phyloP scores from a whole-genome alignment of 2,888 invertebrate species.

The Oscheius sp. region DNA sequence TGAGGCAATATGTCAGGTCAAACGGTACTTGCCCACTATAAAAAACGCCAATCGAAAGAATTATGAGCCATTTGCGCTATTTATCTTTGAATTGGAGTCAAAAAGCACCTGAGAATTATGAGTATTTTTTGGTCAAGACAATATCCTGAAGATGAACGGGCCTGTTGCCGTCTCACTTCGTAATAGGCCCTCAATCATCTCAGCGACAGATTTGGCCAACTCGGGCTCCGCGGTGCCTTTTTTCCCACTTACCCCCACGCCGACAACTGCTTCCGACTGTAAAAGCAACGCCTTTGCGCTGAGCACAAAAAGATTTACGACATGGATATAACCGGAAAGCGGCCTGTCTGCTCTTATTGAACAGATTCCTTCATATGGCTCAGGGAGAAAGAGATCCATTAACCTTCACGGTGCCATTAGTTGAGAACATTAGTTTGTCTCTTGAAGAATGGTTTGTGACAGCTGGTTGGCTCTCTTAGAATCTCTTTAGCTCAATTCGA shows the following conservation, averaged over 20 bases:
- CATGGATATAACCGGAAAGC: conserved; percentile 8
- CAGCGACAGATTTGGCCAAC: conserved; percentile 20
- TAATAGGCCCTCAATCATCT: conserved; percentile 23
- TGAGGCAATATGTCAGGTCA: no score
- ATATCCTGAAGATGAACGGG: no score
- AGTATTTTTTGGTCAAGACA: no score
- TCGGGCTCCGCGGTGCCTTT: background rate
- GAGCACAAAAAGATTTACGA: conserved; percentile 27
- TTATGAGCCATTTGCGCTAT: no score
- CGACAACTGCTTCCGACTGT: conserved; percentile 28
- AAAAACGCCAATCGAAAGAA: no score
- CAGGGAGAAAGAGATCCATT: background rate
- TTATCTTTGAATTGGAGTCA: no score
- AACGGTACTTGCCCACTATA: no score
- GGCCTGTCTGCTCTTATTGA: background rate
- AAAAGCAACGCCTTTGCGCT: conserved; percentile 30
- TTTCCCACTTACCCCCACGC: background rate
- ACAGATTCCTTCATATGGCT: background rate
- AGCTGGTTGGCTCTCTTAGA: conserved; percentile 11
- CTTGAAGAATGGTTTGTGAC: conserved; percentile 20
- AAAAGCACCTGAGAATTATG: no score
- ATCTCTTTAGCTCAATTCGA: no score
- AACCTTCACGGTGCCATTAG: conserved; percentile 9
- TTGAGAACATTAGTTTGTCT: conserved; percentile 17
- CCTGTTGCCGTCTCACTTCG: background rate